Percentiles rank a stretch among this genome's conserved stretches.
These are phyloP conservation scores for Hydraecia micacea DNA, from an alignment of 2,888 invertebrate species.

Conservation along the genomic window DNA sequence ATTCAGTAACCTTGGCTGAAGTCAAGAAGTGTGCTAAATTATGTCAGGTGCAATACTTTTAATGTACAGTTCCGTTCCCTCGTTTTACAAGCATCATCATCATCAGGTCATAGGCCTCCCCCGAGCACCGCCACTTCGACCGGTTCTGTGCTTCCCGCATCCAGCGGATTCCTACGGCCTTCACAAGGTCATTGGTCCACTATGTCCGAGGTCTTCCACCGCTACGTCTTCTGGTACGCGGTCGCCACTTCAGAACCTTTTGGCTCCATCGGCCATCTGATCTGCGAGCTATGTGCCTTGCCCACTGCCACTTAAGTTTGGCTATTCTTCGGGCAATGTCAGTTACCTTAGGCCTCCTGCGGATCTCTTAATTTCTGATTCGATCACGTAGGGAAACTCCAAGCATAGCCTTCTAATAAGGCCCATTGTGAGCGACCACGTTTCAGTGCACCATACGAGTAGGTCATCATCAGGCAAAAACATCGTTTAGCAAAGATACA, in stretches of 20 bases:
- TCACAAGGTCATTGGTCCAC: not conserved
- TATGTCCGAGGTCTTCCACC: too few species aligned
- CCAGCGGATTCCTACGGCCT: not conserved
- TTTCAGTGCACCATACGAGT: not conserved
- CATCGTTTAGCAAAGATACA: not conserved
- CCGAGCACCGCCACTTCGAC: not conserved
- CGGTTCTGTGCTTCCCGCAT: not conserved
- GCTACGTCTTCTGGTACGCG: not conserved
- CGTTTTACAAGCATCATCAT: not conserved
- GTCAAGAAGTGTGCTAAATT: not conserved
- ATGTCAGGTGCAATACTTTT: not conserved
- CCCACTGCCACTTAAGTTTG: not conserved
- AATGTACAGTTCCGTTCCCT: not conserved
- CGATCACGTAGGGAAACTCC: not conserved
- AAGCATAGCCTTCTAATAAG: not conserved
- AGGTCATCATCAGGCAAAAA: not conserved
- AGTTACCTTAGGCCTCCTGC: not conserved
- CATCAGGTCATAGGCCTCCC: not conserved
- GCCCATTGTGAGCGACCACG: not conserved
- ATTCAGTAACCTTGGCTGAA: conserved; percentile 3
- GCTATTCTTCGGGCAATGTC: not conserved
- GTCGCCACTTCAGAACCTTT: not conserved
- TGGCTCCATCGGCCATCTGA: not conserved
- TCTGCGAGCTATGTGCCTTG: not conserved
- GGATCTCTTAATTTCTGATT: not conserved